Conservation (phyloP, 1,140 invertebrate species). For the Stenopsyche tienmushanensis region DNA sequence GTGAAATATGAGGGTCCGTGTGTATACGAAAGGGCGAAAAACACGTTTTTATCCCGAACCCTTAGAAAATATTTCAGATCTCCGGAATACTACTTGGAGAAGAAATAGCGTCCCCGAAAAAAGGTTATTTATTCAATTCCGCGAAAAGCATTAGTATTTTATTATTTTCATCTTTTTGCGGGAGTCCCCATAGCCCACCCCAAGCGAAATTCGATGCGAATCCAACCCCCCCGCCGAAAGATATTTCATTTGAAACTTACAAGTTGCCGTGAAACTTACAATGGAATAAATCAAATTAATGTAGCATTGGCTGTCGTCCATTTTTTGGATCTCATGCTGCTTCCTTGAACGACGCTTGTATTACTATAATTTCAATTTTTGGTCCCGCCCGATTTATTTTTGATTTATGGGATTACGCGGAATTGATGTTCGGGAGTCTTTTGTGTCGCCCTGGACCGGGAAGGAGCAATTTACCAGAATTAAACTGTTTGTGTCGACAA, state of each 20-base stretch:
- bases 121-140: not conserved
- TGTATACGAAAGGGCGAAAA: too few species aligned
- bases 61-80: not conserved
- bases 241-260: constrained; percentile 35
- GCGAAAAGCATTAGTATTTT: constrained; percentile 2
- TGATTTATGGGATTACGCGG: too few species aligned
- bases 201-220: not conserved
- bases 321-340: constrained; percentile 9
- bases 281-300: constrained; percentile 40
- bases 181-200: not conserved
- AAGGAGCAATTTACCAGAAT: too few species aligned
- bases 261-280: constrained; percentile 32
- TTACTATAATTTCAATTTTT: not conserved
- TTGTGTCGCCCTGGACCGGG: too few species aligned
- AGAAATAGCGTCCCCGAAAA: not conserved
- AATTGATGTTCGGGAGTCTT: too few species aligned
- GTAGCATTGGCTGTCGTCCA: constrained; percentile 36
- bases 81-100: not conserved
- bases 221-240: constrained; percentile 13
- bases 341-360: not conserved
- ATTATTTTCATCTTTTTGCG: not conserved
- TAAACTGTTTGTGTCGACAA: too few species aligned
- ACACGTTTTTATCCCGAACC: not conserved
- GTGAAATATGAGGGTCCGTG: not conserved
- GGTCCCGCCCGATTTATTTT: too few species aligned